Conservation (phyloP, 2,888 invertebrate genomes). For the Diaperis boleti region DNA sequence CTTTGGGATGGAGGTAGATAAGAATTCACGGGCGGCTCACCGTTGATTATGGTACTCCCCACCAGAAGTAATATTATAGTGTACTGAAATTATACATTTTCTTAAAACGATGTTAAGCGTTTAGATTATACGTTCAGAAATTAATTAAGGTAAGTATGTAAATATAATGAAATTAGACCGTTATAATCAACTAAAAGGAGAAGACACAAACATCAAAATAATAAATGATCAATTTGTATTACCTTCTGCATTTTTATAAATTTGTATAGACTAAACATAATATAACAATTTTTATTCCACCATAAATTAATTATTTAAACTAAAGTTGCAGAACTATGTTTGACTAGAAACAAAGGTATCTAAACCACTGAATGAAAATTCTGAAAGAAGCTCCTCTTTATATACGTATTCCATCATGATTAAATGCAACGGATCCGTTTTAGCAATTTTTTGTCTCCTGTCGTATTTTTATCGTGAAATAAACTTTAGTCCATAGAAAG, state of each 20-base stretch:
- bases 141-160: no score
- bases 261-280: neutral
- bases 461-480: slow-evolving; percentile 57
- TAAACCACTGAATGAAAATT: slow-evolving; percentile 58
- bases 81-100: slow-evolving; percentile 47
- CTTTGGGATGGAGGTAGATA: slow-evolving; percentile 73
- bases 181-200: no score
- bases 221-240: slow-evolving; percentile 29
- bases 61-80: slow-evolving; percentile 49
- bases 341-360: slow-evolving; percentile 26
- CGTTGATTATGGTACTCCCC: slow-evolving; percentile 49
- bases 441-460: slow-evolving; percentile 59
- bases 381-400: slow-evolving; percentile 57
- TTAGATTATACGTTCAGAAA: no score
- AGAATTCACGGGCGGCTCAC: slow-evolving; percentile 82
- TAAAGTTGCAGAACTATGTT: neutral
- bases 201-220: no score
- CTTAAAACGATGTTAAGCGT: no score
- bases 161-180: no score
- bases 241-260: slow-evolving; percentile 49
- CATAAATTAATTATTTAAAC: neutral
- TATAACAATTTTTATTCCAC: neutral
- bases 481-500: slow-evolving; percentile 46
- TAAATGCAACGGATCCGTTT: slow-evolving; percentile 60
- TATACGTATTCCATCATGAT: slow-evolving; percentile 65